Evolutionary conservation across 2,113 vertebrate genomes (phyloP), one percentile per base, ranked within the genome.

Genomic region (Tychaedon coryphoeus): DNA sequence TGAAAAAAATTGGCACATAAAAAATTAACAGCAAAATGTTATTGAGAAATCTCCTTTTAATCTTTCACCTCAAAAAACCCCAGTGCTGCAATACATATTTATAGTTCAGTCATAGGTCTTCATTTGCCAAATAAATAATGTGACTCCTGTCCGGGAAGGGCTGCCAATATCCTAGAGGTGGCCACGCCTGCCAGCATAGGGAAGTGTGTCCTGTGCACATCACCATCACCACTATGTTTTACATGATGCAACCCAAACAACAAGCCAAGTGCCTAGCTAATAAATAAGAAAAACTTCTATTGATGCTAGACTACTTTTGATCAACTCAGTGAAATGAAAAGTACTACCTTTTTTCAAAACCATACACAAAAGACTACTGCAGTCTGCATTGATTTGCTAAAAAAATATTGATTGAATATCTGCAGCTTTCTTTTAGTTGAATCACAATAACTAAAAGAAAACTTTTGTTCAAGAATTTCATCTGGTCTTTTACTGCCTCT

Each of bases 251-350:
- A 66, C 73, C 33, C 42, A 83, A 64, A 45, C 40, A 57, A 33
- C 25, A 24, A 0, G 0, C 24, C 22, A 74, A 78, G 7, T 71
- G 24, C n/a, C 40, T 19, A 4, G 24, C 38, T 62, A 54, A 79
- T n/a, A 67, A 83, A 72, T 4, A 9, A n/a, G 15, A 5, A 88
- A 85, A 90, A 40, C 14, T 43, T 43, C 36, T 54, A 16, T 12
- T 64, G 18, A 80, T 76, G 33, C 70, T 45, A n/a, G 43, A 50
- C 18, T 51, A 69, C 13, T 84, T 86, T 73, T 12, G n/a, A 34
- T 47, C 29, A 62, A 42, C 33, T 43, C 18, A 42, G 7, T 47
- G 40, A 67, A 62, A 5, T 60, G 7, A 71, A 92, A 81, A 85
- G 50, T 34, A 25, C 5, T 56, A 34, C 6, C 20, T 19, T 71